phyloP scores from a whole-genome alignment of 2,888 invertebrate genomes.

The Mimumesa dahlbomi region DNA sequence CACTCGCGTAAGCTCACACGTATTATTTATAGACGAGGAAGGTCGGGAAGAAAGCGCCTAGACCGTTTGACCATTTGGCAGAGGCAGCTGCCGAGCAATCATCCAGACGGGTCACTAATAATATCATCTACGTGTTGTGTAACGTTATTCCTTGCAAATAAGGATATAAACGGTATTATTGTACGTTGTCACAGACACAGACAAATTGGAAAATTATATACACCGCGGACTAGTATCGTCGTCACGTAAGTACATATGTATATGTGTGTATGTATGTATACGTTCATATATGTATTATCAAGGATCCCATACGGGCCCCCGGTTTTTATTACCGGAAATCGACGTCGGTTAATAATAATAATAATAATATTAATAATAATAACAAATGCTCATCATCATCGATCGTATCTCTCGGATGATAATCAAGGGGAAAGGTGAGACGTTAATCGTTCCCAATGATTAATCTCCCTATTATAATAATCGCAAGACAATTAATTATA shows the following conservation, averaged over 20 bases:
- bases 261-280: too few relatives aligned
- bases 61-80: constrained; percentile 68
- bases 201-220: constrained; percentile 20
- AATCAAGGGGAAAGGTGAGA: too few relatives aligned
- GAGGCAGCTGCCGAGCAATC: constrained; percentile 65
- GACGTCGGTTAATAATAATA: neutral
- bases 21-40: constrained; percentile 66
- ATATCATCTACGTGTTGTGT: constrained; percentile 59
- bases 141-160: constrained; percentile 56
- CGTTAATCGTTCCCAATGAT: too few relatives aligned
- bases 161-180: constrained; percentile 35
- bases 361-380: neutral
- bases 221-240: constrained; percentile 11
- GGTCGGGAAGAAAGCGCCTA: constrained; percentile 69
- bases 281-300: neutral
- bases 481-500: too few relatives aligned
- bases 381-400: too few relatives aligned
- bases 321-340: constrained; percentile 8
- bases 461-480: too few relatives aligned
- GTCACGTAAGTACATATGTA: too few relatives aligned
- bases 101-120: constrained; percentile 65
- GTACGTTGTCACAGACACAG: neutral
- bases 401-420: too few relatives aligned
- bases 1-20: constrained; percentile 60
- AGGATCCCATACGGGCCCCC: neutral